Evolutionary conservation across 2,113 vertebrate species (phyloP).

Genomic region (Colistium nudipinnis): DNA sequence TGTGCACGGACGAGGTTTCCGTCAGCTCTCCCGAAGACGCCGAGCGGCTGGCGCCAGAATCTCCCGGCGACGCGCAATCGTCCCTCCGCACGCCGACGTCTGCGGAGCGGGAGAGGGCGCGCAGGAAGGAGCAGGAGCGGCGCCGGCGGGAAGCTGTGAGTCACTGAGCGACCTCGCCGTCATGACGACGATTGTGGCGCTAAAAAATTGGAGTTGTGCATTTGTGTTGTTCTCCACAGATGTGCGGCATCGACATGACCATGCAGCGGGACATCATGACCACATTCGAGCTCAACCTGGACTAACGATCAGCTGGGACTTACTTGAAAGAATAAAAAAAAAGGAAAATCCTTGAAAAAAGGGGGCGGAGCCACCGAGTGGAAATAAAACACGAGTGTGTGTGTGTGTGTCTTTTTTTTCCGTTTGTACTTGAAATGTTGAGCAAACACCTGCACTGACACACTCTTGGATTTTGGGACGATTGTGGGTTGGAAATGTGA

Average conservation of each 20-base stretch:
- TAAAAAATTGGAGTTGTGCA: not conserved
- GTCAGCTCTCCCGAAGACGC: conserved; percentile 43
- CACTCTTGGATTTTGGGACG: conserved; percentile 29
- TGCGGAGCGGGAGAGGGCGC: conserved; percentile 85
- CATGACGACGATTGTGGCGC: not conserved
- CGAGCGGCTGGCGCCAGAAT: conserved; percentile 25
- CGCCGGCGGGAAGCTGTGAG: conserved; percentile 90
- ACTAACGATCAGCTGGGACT: conserved; percentile 60
- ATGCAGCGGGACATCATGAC: conserved; percentile 90
- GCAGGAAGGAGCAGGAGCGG: conserved; percentile 89
- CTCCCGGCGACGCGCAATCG: conserved; percentile 51
- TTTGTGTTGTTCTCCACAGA: conserved; percentile 77
- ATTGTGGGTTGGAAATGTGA: conserved; percentile 12
- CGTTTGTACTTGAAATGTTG: conserved; percentile 39
- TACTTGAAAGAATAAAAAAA: too few species aligned
- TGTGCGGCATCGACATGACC: conserved; percentile 88
- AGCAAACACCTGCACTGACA: conserved; percentile 50
- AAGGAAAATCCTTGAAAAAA: too few species aligned
- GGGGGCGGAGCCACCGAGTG: too few species aligned
- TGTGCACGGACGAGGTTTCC: conserved; percentile 43
- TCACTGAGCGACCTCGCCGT: conserved; percentile 29
- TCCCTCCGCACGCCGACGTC: conserved; percentile 53
- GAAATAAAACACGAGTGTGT: too few species aligned
- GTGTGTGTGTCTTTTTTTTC: not conserved
- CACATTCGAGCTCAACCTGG: conserved; percentile 89